Evolutionary conservation across 2,113 vertebrate genomes (phyloP).

Genomic region (Sciurus niger): DNA sequence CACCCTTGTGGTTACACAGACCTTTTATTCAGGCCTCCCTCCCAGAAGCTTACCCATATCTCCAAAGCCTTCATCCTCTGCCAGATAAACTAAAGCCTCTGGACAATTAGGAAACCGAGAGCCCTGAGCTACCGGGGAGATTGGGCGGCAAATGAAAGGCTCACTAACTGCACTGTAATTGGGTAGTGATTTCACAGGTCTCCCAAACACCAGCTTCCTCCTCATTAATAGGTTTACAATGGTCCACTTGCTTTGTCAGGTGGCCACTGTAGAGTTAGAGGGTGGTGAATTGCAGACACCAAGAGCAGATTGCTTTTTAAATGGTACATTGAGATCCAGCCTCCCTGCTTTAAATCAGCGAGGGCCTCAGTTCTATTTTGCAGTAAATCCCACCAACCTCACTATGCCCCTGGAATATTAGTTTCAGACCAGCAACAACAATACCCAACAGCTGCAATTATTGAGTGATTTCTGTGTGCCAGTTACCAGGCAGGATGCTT

Average conservation of each 20-base stretch:
- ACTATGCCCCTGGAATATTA: neutral
- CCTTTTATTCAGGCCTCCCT: neutral
- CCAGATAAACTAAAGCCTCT: neutral
- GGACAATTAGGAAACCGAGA: neutral
- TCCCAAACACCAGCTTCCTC: neutral
- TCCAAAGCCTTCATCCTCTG: neutral
- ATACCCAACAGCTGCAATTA: neutral
- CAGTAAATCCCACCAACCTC: conserved; percentile 30
- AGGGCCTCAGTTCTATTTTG: conserved; percentile 26
- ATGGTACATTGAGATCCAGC: neutral
- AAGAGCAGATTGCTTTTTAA: conserved; percentile 53
- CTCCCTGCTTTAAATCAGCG: neutral
- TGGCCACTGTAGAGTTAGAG: conserved; percentile 12
- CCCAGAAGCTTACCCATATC: neutral
- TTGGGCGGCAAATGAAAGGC: neutral
- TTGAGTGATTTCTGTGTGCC: neutral
- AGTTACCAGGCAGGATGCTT: neutral
- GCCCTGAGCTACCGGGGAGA: neutral
- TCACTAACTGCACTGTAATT: neutral
- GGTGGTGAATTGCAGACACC: neutral
- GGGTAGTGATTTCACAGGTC: neutral
- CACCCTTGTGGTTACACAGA: neutral
- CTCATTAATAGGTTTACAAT: neutral
- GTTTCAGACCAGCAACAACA: neutral
- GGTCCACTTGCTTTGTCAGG: conserved; percentile 66